Evolutionary conservation across 37 sponge, comb jelly and placozoan genomes (phyloP).

Genomic region (Oopsacas minuta): DNA sequence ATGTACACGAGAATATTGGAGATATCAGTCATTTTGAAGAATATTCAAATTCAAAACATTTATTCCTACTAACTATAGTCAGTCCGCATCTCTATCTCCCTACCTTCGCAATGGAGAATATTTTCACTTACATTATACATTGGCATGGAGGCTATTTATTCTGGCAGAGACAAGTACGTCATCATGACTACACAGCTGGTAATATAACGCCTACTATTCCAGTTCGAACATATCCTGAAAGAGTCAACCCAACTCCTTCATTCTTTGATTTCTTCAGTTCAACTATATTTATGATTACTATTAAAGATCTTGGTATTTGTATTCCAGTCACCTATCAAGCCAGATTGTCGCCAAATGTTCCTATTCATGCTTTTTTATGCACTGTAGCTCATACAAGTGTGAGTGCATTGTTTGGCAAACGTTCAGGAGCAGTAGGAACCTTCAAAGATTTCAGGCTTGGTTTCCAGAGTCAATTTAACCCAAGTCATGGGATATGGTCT

Average conservation of each 20-base stretch:
- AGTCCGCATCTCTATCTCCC: not conserved
- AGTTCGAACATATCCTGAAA: not conserved
- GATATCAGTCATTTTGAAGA: not conserved
- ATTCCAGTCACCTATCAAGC: slow-evolving; percentile 37
- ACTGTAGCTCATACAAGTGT: not conserved
- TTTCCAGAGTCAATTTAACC: not conserved
- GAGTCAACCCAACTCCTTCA: slow-evolving; percentile 12
- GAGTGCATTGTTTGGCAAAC: not conserved
- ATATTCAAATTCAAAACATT: not conserved
- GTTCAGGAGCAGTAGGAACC: not conserved
- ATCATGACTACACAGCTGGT: not conserved
- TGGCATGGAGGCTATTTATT: slow-evolving; percentile 7
- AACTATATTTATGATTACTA: slow-evolving; percentile 56
- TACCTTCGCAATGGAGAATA: slow-evolving; percentile 14
- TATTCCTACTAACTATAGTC: not conserved
- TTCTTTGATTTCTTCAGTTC: slow-evolving; percentile 61
- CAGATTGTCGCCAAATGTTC: not conserved
- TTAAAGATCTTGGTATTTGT: slow-evolving; percentile 57
- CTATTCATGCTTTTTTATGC: not conserved
- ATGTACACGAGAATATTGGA: not conserved
- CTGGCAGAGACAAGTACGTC: not conserved
- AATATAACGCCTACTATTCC: not conserved
- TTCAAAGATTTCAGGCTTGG: slow-evolving; percentile 7
- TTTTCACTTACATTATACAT: not conserved
- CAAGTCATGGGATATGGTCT: not conserved